Evolutionary conservation across 2,888 invertebrate genomes (phyloP), one percentile per base, ranked within the genome.

Genomic region (Ormyrus rosae): DNA sequence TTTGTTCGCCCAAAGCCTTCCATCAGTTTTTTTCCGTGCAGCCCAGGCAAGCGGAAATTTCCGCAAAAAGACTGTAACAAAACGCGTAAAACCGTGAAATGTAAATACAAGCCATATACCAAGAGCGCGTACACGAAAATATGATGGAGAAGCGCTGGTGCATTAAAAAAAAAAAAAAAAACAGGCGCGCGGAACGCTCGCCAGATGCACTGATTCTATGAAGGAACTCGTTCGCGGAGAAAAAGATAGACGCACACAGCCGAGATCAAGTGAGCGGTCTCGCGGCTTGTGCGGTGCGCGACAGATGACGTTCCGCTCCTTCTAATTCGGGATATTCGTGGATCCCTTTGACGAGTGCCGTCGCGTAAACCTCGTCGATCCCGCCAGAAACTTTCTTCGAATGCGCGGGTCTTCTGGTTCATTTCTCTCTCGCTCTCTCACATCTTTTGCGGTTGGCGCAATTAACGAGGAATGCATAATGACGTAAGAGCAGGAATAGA

Each of bases 171-270:
- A 19, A 19, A 19, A 50, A 67, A 51, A 76, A 71, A 76, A 76
- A 72, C 56, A 67, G 6, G n/a, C 50, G 55, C 55, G 55, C 55
- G 61, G 76, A 76, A 82, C 64, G 78, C n/a, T 76, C 60, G 55
- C 83, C 83, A 83, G 81, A 83, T 83, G 83, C 70, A 61, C 19
- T 8, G 55, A 74, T 83, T 83, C 83, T 71, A 45, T 81, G 80
- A 83, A 83, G 63, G 77, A 68, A 78, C 61, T 60, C 53, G 48
- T 48, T 46, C 56, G 65, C 60, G 19, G 7, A 6, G 34, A 58
- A 77, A 34, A 46, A 77, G 69, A 76, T 74, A 58, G 64, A 34
- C 34, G 3, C 4, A 34, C 34, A 4, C 34, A 34, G 4, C 34
- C 34, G 34, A 74, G 73, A 67, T 45, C 60, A 58, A 56, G 67